Base-by-base conservation (phyloP, 2,888 invertebrate species). In the Dione juno region DNA sequence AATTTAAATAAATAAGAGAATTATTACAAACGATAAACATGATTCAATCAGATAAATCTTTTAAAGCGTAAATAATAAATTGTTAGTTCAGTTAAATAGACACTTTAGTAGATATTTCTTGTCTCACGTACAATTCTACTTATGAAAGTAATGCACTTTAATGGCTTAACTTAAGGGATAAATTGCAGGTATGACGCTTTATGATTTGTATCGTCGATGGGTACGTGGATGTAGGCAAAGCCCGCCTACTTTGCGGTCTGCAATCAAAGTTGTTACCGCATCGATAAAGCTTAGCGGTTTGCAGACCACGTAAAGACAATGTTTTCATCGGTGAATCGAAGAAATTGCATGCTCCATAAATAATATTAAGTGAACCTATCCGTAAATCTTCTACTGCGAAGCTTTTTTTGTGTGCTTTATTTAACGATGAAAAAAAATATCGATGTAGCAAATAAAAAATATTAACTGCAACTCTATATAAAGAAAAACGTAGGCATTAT, bases 41-140 rank as follows among this genome's bases (percentile, higher is more conserved):
- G 48, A 10, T 19, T 3, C 3, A 16, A 50, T 21, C 19, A 19
- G 19, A 50, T 50, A 19, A 50, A 13, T 50, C 37, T 13, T 16
- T 2, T 11, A 37, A 57, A 57, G 16, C n/a, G 6, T 57, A 90
- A 92, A 91, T 89, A 85, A 89, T 84, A 90, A 90, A 92, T 90
- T 89, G 90, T 81, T 80, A 84, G 88, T 85, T 86, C 82, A 74
- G 82, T 83, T 81, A 81, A 84, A 81, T 83, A 80, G 80, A 83
- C 86, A 84, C 82, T 87, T 86, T 84, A 86, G 80, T 80, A 78
- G 76, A 69, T 74, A 71, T 75, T 64, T 52, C 75, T 79, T 76
- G 74, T 70, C 75, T 78, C 75, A 77, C 76, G 77, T 75, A 75
- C 72, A 70, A 71, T 76, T 64, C 74, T 75, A 74, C 75, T 75